These are phyloP conservation scores for Erannis defoliaria DNA, from an alignment of 2,888 invertebrate genomes.

Conservation along the genomic window DNA sequence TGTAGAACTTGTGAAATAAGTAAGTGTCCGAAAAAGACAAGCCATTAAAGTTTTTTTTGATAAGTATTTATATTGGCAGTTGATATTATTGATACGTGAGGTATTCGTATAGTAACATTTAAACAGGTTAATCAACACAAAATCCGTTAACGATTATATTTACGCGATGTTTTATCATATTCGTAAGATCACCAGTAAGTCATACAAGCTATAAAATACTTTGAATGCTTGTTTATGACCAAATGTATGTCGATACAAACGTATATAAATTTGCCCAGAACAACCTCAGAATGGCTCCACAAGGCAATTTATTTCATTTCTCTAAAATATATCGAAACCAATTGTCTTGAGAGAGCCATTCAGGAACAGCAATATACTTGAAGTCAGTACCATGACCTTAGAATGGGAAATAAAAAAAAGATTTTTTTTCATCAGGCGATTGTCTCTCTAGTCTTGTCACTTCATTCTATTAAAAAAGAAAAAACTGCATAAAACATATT, in stretches of 20 bases:
- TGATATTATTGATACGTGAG: too few species aligned
- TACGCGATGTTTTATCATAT: too few species aligned
- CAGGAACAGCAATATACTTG: conserved; percentile 12
- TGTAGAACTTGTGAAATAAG: too few species aligned
- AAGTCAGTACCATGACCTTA: conserved; percentile 15
- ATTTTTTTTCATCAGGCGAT: neutral
- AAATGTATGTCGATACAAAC: conserved; percentile 16
- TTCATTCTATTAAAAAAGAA: too few species aligned
- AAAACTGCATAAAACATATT: too few species aligned
- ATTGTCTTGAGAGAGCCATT: conserved; percentile 59
- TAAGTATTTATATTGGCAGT: too few species aligned
- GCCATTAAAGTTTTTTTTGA: too few species aligned
- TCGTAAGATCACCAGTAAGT: neutral
- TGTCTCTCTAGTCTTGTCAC: neutral
- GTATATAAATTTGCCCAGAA: conserved; percentile 32
- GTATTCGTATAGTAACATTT: too few species aligned
- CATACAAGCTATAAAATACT: conserved; percentile 1
- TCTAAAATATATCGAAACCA: conserved; percentile 61
- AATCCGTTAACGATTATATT: too few species aligned
- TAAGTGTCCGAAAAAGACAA: too few species aligned
- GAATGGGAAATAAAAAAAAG: neutral
- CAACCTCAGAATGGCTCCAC: conserved; percentile 30
- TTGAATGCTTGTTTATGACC: conserved; percentile 2
- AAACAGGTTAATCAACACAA: too few species aligned
- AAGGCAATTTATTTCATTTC: conserved; percentile 53